Conservation (phyloP, 2,113 vertebrate genomes). For the Mystacornis crossleyi region DNA sequence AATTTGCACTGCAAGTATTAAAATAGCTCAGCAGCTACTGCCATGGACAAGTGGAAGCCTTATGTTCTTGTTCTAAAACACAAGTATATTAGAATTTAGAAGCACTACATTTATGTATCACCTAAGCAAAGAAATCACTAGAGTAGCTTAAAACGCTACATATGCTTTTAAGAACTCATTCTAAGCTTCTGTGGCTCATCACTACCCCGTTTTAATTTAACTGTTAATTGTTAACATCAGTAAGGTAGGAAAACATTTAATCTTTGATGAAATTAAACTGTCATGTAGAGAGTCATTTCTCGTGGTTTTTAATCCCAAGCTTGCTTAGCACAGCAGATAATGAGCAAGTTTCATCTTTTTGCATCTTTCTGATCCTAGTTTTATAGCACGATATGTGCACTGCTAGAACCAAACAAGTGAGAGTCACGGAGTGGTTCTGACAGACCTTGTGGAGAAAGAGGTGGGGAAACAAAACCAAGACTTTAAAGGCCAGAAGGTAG, state of each 20-base stretch:
- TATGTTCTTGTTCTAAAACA: neutral
- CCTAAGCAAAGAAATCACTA: neutral
- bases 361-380: constrained; percentile 6
- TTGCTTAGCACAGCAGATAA: constrained; percentile 38
- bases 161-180: neutral
- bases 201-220: neutral
- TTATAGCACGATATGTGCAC: constrained; percentile 4
- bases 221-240: neutral
- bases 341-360: neutral
- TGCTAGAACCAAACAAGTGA: constrained; percentile 24
- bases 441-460: constrained; percentile 5
- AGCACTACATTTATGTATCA: neutral
- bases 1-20: neutral
- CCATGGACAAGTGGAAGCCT: neutral
- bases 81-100: neutral
- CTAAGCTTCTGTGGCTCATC: neutral
- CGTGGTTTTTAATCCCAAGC: neutral
- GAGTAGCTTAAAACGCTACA: neutral
- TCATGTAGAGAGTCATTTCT: neutral
- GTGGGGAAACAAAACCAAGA: constrained; percentile 36
- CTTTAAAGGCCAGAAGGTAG: constrained; percentile 46
- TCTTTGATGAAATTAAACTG: neutral
- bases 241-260: neutral
- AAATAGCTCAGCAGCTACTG: neutral
- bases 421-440: constrained; percentile 35